Conservation (phyloP, 2,113 vertebrate species). For the Phaethon lepturus region DNA sequence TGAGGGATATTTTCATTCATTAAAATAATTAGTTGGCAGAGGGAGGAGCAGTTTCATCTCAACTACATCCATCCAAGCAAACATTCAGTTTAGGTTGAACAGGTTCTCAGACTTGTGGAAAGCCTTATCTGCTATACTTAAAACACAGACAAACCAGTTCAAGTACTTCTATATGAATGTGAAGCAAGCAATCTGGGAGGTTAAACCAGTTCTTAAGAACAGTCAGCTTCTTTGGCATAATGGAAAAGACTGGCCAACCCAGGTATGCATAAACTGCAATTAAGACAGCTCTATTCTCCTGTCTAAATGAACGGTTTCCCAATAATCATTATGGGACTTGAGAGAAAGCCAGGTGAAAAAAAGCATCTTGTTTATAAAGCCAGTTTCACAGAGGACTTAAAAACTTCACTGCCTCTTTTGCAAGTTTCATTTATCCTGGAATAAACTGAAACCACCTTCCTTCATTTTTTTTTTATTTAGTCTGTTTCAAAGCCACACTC, state of each 20-base stretch:
- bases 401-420: background rate
- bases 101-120: conserved; percentile 9
- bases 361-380: background rate
- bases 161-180: background rate
- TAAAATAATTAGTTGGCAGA: background rate
- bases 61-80: background rate
- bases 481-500: background rate
- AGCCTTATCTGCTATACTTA: conserved; percentile 19
- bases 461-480: background rate
- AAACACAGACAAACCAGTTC: conserved; percentile 39
- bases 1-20: background rate
- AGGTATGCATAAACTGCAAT: background rate
- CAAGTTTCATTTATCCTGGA: background rate
- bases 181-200: conserved; percentile 3
- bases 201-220: conserved; percentile 22
- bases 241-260: background rate
- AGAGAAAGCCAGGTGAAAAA: background rate
- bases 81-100: background rate
- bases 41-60: conserved; percentile 9
- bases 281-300: background rate
- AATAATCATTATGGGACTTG: background rate
- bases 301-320: background rate
- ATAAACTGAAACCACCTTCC: background rate
- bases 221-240: background rate
- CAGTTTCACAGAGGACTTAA: background rate